Evolutionary conservation across 2,888 invertebrate genomes (phyloP), one percentile per base, ranked within the genome.

Genomic region (Disparrhopalites patrizii): DNA sequence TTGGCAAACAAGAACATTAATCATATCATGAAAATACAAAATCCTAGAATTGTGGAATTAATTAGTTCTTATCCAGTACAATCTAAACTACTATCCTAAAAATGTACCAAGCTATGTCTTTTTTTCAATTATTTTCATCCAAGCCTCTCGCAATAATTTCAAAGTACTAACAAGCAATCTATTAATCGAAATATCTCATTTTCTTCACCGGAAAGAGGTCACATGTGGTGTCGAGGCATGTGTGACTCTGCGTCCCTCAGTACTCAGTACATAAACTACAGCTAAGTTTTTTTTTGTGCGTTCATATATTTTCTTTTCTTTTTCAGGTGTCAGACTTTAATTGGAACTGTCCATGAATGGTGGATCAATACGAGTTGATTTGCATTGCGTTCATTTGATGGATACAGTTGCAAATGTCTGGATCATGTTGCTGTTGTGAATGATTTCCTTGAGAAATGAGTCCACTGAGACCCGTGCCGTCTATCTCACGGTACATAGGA

Each of bases 401-500:
- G 23, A 52, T 18, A 30, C 52, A 52, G 28, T 52, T 52, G 52
- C 52, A 52, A 10, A 52, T 20, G 52, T 52, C 52, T 28, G 52
- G 28, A 30, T 52, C 52, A 30, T 52, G 52, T 18, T 52, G 52
- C 18, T 13, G 51, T 23, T 51, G 52, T 30, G 27, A 30, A 5
- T 52, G 52, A 52, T 30, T 30, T 52, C 52, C 52, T 25, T 52
- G 52, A 15, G 52, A 30, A 27, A 52, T 25, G 8, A 52, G 15
- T 10, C 52, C 30, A 5, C 52, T 30, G 3, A 28, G 5, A 7
- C 52, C 30, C 3, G 28, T 28, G 23, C 52, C 28, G 25, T 31
- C 47, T 23, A 47, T 47, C 23, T 61, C 60, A 27, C 60, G 28
- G n/a, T 61, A 61, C 60, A 61, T 61, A 1, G 60, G 60, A 8